Evolutionary conservation across 2,113 vertebrate genomes (phyloP).

Genomic region (Nycticryphes semicollaris): DNA sequence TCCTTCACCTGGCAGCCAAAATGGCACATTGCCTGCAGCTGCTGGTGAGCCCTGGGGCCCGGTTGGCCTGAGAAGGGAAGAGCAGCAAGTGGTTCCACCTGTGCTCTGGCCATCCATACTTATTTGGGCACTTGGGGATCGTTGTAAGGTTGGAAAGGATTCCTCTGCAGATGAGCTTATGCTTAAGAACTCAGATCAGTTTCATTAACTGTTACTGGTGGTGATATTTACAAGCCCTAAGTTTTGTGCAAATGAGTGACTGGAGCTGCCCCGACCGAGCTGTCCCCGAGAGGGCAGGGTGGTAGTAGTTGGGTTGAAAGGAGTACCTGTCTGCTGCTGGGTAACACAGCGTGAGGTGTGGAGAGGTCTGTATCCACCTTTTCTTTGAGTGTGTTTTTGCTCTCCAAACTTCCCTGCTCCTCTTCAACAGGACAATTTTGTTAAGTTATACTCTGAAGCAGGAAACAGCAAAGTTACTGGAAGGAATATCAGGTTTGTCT

Average conservation of each 20-base stretch:
- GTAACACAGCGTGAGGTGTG: not conserved
- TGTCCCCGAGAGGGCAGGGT: accelerated
- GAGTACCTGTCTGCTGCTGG: not conserved
- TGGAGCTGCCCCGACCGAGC: not conserved
- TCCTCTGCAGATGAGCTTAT: not conserved
- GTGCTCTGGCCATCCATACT: accelerated
- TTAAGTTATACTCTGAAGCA: not conserved
- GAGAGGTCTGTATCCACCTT: not conserved
- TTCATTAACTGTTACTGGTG: not conserved
- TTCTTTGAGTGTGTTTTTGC: not conserved
- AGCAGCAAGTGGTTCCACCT: not conserved
- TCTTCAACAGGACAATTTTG: not conserved
- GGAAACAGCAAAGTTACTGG: not conserved
- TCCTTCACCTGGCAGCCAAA: not conserved
- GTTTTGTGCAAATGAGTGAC: not conserved
- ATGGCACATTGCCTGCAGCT: too few relatives aligned
- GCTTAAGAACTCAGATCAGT: not conserved
- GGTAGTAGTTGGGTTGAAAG: not conserved
- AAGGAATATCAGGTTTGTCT: not conserved
- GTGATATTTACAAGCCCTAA: not conserved
- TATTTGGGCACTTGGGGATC: not conserved
- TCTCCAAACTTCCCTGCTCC: accelerated
- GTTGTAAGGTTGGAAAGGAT: not conserved
- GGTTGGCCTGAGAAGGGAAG: not conserved
- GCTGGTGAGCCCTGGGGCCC: accelerated